Evolutionary conservation across 2,888 invertebrate genomes (phyloP).

Genomic region (Stenodema calcarata): DNA sequence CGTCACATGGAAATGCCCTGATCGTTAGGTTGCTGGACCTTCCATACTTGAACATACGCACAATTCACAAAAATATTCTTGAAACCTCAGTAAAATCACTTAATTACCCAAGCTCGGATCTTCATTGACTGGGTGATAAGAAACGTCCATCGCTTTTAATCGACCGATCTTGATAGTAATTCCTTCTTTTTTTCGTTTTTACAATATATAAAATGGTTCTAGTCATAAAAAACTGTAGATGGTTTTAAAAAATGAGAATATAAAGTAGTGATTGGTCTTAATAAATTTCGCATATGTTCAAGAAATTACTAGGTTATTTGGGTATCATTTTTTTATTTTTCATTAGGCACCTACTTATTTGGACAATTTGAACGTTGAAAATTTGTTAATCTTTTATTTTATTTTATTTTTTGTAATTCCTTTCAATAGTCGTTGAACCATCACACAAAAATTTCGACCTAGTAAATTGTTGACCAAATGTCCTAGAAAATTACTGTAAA

Average conservation of each 20-base stretch:
- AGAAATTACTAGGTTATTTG: background rate
- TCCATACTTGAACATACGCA: too few species aligned
- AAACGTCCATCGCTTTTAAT: background rate
- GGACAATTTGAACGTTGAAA: background rate
- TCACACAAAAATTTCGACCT: background rate
- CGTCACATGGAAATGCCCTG: too few species aligned
- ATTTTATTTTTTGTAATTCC: background rate
- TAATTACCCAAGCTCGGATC: too few species aligned
- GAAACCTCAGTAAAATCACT: too few species aligned
- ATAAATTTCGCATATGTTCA: background rate
- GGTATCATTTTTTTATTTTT: background rate
- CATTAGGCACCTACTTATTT: background rate
- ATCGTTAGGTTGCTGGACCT: background rate
- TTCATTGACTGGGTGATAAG: too few species aligned
- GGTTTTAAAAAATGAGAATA: background rate
- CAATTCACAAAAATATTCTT: too few species aligned
- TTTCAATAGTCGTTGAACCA: background rate
- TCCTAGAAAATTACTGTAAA: too few species aligned
- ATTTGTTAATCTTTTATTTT: background rate
- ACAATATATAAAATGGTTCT: slow-evolving; percentile 27
- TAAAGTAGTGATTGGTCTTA: background rate
- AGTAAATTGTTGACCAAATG: too few species aligned
- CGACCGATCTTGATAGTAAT: background rate
- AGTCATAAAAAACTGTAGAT: slow-evolving; percentile 30
- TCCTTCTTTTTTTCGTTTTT: background rate